phyloP scores from a whole-genome alignment of 2,113 vertebrate genomes.

The Phrynosoma blainvillii region DNA sequence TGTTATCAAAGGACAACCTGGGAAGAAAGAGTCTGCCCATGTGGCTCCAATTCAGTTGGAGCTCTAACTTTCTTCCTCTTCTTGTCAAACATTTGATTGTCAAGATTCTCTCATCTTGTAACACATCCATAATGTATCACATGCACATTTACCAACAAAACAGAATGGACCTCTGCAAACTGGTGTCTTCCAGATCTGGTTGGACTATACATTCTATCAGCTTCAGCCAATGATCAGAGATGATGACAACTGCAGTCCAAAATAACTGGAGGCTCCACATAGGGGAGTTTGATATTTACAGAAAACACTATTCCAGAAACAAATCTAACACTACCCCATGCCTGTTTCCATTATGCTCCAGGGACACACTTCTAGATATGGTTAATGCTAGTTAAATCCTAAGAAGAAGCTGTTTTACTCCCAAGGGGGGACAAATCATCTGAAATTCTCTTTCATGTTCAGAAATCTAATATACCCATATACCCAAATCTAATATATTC shows the following conservation, averaged over 20 bases:
- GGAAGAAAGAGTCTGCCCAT: too few relatives aligned
- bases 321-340: neutral
- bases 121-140: neutral
- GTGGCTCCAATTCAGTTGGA: too few relatives aligned
- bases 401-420: neutral
- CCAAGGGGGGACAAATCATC: neutral
- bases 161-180: neutral
- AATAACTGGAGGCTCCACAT: neutral
- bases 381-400: neutral
- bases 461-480: neutral
- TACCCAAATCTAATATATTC: too few relatives aligned
- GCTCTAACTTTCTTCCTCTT: too few relatives aligned
- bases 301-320: neutral
- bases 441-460: neutral
- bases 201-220: neutral
- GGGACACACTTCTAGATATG: neutral
- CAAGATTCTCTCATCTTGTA: neutral
- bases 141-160: neutral
- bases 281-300: neutral
- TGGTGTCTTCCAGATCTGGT: neutral
- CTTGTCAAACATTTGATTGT: too few relatives aligned
- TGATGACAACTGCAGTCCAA: neutral
- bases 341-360: neutral
- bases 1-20: too few relatives aligned
- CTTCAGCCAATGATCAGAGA: neutral